These are phyloP conservation scores for Pogoniulus pusillus DNA, from an alignment of 2,797 vertebrate species.

Conservation along the genomic window DNA sequence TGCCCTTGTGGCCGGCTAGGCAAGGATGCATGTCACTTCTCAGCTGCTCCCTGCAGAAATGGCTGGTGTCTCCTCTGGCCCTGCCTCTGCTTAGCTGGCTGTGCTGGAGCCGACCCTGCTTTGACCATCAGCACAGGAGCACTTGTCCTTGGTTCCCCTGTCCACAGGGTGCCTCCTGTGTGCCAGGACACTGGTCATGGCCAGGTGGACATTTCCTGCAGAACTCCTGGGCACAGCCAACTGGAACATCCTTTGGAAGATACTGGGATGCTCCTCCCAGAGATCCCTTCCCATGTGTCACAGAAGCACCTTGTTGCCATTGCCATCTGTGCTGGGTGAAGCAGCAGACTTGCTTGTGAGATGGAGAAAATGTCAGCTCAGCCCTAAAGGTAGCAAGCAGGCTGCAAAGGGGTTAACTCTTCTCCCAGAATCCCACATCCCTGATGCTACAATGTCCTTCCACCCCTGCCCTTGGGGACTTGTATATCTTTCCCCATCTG, in stretches of 20 bases:
- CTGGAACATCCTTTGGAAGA: not conserved
- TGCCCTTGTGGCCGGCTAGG: not conserved
- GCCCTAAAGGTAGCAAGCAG: not conserved
- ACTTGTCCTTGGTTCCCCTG: not conserved
- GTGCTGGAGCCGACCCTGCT: not conserved
- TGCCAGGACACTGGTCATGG: not conserved
- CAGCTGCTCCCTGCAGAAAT: not conserved
- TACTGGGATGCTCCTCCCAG: not conserved
- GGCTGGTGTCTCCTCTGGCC: not conserved
- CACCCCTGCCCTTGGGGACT: not conserved
- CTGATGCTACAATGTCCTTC: not conserved
- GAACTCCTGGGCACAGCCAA: not conserved
- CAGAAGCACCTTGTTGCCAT: accelerated
- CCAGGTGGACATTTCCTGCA: not conserved
- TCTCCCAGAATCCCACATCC: not conserved
- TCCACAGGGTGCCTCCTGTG: accelerated
- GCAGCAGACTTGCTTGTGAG: not conserved
- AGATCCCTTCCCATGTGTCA: accelerated
- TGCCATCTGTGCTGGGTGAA: accelerated
- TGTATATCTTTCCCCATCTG: not conserved
- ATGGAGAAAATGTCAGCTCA: not conserved
- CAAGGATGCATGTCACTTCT: not conserved
- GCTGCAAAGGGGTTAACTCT: not conserved
- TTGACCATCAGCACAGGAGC: not conserved
- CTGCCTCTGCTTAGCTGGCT: not conserved